Percentiles rank a stretch among this genome's conserved stretches.
phyloP scores from a whole-genome alignment of 2,888 invertebrate species.

The Amorpha juglandis region DNA sequence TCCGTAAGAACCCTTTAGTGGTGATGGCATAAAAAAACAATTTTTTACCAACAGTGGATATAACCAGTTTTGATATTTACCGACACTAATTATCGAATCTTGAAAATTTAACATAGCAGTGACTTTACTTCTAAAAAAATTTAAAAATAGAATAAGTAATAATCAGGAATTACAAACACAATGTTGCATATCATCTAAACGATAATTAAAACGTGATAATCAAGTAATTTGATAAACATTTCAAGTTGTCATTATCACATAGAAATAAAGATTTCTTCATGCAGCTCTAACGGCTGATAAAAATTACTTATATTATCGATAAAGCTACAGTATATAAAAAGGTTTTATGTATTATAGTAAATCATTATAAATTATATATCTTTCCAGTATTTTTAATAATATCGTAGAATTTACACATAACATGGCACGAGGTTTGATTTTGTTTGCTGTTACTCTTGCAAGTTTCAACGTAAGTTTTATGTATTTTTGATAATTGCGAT shows the following conservation, averaged over 20 bases:
- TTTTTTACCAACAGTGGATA: too few species aligned
- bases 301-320: background rate
- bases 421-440: constrained; percentile 2
- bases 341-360: background rate
- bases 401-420: background rate
- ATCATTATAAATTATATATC: constrained; percentile 1
- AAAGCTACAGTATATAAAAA: constrained; percentile 9
- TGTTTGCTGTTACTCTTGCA: constrained; percentile 2
- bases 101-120: too few species aligned
- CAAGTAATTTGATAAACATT: constrained; percentile 2
- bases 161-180: background rate
- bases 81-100: too few species aligned
- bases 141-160: background rate
- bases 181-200: background rate
- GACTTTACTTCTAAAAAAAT: background rate
- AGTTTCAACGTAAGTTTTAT: constrained; percentile 5
- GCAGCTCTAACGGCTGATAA: background rate
- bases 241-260: constrained; percentile 1
- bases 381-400: constrained; percentile 7
- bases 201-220: constrained; percentile 9
- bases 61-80: too few species aligned
- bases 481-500: background rate
- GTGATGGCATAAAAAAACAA: too few species aligned
- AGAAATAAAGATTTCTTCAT: background rate
- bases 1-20: too few species aligned